Percentiles rank a stretch among this genome's conserved stretches.
Evolutionary conservation across 2,113 vertebrate genomes (phyloP).

Genomic region (Pelvicachromis taeniatus): DNA sequence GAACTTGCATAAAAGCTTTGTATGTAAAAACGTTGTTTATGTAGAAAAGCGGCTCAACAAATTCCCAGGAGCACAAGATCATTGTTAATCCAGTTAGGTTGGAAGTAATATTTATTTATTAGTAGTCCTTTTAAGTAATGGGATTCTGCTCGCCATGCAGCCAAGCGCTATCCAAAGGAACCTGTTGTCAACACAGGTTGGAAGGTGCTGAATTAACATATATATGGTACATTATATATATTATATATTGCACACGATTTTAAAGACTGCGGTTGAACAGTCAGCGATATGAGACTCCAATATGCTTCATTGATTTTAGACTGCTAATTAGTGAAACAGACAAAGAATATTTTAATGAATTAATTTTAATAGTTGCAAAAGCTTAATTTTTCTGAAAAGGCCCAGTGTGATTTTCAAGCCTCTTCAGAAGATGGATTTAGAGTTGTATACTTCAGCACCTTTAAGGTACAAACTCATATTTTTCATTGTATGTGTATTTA

Average conservation of each 20-base stretch:
- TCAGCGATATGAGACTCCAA: conserved; percentile 4
- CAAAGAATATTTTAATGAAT: not conserved
- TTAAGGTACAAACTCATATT: not conserved
- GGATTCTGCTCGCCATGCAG: conserved; percentile 57
- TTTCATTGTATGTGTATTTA: not conserved
- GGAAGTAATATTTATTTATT: conserved; percentile 64
- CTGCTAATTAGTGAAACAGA: not conserved
- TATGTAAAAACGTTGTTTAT: conserved; percentile 49
- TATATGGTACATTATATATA: not conserved
- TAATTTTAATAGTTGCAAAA: not conserved
- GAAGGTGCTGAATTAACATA: conserved; percentile 53
- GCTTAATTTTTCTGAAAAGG: not conserved
- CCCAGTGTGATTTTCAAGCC: not conserved
- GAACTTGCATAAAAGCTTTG: conserved; percentile 52
- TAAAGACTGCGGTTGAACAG: conserved; percentile 34
- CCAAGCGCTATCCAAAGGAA: conserved; percentile 37
- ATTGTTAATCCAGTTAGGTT: conserved; percentile 65
- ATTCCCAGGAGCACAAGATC: conserved; percentile 60
- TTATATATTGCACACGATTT: conserved; percentile 49
- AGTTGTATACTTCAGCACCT: not conserved
- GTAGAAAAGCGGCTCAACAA: conserved; percentile 49
- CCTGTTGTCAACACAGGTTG: conserved; percentile 38
- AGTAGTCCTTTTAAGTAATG: conserved; percentile 71
- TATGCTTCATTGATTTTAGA: not conserved
- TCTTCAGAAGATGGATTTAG: not conserved